A percentile compares a stretch with the other conserved stretches of the same genome.
Evolutionary conservation across 2,888 invertebrate species (phyloP).

Genomic region (Nasonovia ribisnigri): DNA sequence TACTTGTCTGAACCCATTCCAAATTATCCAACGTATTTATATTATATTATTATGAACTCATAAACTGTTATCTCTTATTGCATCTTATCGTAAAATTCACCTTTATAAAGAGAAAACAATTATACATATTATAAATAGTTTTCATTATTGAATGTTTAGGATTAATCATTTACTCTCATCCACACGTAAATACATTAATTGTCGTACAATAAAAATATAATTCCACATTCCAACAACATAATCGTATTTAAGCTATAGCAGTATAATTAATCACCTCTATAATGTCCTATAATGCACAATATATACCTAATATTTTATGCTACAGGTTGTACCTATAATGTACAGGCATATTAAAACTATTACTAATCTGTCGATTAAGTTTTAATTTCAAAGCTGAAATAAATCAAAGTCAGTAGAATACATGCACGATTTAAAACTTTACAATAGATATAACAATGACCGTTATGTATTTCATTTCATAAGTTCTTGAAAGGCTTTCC

Average conservation of each 20-base stretch:
- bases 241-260: not conserved
- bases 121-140: too few relatives aligned
- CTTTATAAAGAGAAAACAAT: not conserved
- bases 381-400: conserved; percentile 30
- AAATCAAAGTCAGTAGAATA: conserved; percentile 9
- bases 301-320: not conserved
- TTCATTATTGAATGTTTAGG: not conserved
- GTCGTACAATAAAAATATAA: not conserved
- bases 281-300: too few relatives aligned
- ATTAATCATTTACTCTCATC: not conserved
- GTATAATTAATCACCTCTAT: too few relatives aligned
- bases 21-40: not conserved
- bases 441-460: conserved; percentile 6
- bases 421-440: not conserved
- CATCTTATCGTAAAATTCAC: not conserved
- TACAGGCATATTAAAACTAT: not conserved
- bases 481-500: conserved; percentile 1
- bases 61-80: not conserved
- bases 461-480: not conserved
- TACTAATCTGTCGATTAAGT: not conserved
- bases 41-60: not conserved
- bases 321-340: not conserved
- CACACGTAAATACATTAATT: not conserved
- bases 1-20: not conserved
- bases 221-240: not conserved